Base-by-base conservation (phyloP, 2,888 invertebrate genomes). In the Lacanobia oleracea region DNA sequence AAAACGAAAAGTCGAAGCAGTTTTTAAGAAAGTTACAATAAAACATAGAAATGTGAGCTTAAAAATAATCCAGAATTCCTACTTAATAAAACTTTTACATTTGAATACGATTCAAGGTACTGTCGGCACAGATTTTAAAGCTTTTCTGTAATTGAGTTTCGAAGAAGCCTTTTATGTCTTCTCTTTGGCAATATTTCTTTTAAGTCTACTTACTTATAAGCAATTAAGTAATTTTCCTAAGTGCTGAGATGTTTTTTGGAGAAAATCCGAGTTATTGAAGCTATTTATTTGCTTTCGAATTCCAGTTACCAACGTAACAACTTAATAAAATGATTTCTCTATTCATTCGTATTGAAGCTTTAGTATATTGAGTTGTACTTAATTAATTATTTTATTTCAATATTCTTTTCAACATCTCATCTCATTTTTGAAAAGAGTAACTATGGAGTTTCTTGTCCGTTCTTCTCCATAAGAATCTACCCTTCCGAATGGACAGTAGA, bases 191-290 rank as follows among this genome's bases (percentile, higher is more conserved):
- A 72, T 56, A 53, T 70, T 75, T 70, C n/a, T 75, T 62, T 77
- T 51, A 48, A 40, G 27, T 12, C 16, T 4, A 40, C 57, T 62
- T 62, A 57, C n/a, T 48, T 64, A 48, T 12, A 72, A 50, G 64
- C 61, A 77, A 76, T 76, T 72, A 72, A 33, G n/a, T 77, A 65
- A 77, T 77, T 72, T 76, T 45, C 50, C 23, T 64, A 60, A 72
- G 54, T 76, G 54, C 72, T 23, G 0, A 10, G 33, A 45, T 2
- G 14, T 23, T 40, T 61, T 53, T 27, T 50, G 12, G 50, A 60
- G 45, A 51, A 56, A 27, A n/a, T 12, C 8, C 7, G 12, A 37
- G 18, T 18, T 57, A 37, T 62, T 51, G 23, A 21, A 45, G 8
- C 50, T 1, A 37, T 60, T 64, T 43, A 53, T 71, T 77, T 71